Evolutionary conservation across 2,888 invertebrate species (phyloP).

Genomic region (Anthoptus insignis): DNA sequence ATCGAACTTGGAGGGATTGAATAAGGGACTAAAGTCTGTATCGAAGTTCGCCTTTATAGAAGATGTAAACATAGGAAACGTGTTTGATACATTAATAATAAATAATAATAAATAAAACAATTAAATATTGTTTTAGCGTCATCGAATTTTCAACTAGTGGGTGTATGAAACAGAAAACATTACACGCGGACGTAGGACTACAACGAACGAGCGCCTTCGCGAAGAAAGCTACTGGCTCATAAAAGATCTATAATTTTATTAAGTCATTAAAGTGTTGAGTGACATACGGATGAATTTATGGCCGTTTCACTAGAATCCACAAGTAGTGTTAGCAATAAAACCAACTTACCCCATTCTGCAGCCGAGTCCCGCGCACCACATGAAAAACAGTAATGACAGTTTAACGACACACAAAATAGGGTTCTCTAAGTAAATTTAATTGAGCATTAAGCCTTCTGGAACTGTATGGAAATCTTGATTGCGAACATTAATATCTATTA

Average conservation of each 20-base stretch:
- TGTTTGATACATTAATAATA: too few relatives aligned
- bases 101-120: too few relatives aligned
- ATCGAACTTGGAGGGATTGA: too few relatives aligned
- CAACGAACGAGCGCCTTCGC: too few relatives aligned
- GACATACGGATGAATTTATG: constrained; percentile 51
- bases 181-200: too few relatives aligned
- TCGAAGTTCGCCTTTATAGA: too few relatives aligned
- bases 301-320: constrained; percentile 67
- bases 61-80: too few relatives aligned
- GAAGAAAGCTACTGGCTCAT: constrained; percentile 43
- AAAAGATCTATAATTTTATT: constrained; percentile 48
- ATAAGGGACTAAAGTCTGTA: too few relatives aligned
- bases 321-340: constrained; percentile 71
- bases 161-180: too few relatives aligned
- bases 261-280: constrained; percentile 49
- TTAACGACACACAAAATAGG: constrained; percentile 76
- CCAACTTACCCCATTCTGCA: constrained; percentile 87
- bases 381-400: constrained; percentile 81
- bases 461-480: constrained; percentile 51
- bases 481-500: constrained; percentile 48
- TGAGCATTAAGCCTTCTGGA: constrained; percentile 71
- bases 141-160: too few relatives aligned
- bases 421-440: constrained; percentile 69
- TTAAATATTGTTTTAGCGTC: too few relatives aligned
- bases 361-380: constrained; percentile 71